These are phyloP conservation scores for Proteles cristata DNA, from an alignment of 2,113 vertebrate genomes.

Conservation along the genomic window DNA sequence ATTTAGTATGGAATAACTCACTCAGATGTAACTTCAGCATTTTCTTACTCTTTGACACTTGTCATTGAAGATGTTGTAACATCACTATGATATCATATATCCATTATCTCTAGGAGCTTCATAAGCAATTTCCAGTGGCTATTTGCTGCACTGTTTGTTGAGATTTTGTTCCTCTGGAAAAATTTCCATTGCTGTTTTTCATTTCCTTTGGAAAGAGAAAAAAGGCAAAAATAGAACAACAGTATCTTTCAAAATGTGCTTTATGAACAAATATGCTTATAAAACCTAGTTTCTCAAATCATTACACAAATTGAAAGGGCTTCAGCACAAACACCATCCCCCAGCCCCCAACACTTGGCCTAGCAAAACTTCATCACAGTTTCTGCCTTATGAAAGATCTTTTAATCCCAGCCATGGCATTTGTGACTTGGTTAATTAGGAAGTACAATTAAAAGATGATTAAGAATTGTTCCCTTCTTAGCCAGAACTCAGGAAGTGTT, in stretches of 20 bases:
- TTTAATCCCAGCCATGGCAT: constrained; percentile 60
- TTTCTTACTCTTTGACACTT: constrained; percentile 53
- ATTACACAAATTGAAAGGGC: neutral
- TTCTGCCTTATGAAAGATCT: constrained; percentile 42
- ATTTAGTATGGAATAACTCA: constrained; percentile 75
- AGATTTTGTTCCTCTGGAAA: constrained; percentile 65
- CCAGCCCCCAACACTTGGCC: neutral
- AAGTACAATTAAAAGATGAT: constrained; percentile 74
- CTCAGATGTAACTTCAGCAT: constrained; percentile 62
- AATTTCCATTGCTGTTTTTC: constrained; percentile 34
- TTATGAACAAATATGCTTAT: constrained; percentile 44
- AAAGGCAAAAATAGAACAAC: constrained; percentile 56
- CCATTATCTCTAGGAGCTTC: constrained; percentile 67
- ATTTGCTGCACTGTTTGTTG: constrained; percentile 41
- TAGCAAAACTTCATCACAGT: neutral
- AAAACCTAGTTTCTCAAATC: neutral
- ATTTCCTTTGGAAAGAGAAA: constrained; percentile 35
- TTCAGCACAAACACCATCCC: neutral
- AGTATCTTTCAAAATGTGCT: constrained; percentile 58
- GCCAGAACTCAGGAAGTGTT: constrained; percentile 61
- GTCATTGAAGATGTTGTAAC: constrained; percentile 24
- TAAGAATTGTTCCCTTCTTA: constrained; percentile 62
- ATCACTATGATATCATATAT: constrained; percentile 39
- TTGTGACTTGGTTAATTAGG: constrained; percentile 77
- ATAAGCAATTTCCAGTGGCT: constrained; percentile 52